Conservation (phyloP, 2,888 invertebrate species). For the Drosophila koepferae region DNA sequence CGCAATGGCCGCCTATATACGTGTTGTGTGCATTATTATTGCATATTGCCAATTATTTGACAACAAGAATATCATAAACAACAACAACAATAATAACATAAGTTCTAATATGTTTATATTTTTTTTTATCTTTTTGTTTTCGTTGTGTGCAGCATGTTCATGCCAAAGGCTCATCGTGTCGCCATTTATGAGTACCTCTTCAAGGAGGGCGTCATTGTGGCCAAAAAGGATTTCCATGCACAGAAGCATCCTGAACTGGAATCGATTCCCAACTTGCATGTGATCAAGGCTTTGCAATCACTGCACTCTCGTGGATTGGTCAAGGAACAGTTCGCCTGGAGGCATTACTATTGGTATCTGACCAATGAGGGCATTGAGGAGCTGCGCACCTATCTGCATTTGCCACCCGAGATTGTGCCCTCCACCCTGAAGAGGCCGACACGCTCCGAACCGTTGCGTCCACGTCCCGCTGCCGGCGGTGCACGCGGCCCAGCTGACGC, state of each 20-base stretch:
- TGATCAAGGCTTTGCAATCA: slow-evolving; percentile 98
- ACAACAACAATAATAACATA: slow-evolving; percentile 43
- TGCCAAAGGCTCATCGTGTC: slow-evolving; percentile 99
- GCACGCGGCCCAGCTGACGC: slow-evolving; percentile 88
- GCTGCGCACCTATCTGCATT: slow-evolving; percentile 96
- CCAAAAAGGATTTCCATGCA: slow-evolving; percentile 98
- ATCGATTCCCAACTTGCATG: slow-evolving; percentile 98
- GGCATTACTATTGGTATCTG: slow-evolving; percentile 99
- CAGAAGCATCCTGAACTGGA: slow-evolving; percentile 99
- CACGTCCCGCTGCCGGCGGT: slow-evolving; percentile 89
- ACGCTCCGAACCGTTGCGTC: slow-evolving; percentile 93
- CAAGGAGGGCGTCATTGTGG: slow-evolving; percentile 99
- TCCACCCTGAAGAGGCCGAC: slow-evolving; percentile 97
- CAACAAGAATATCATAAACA: slow-evolving; percentile 31
- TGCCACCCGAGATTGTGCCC: slow-evolving; percentile 99
- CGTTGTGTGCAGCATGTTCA: slow-evolving; percentile 95
- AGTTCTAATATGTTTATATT: slow-evolving; percentile 40
- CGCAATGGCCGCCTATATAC: slow-evolving; percentile 13
- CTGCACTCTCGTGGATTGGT: slow-evolving; percentile 98
- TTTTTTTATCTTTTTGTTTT: slow-evolving; percentile 51
- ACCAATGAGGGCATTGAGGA: slow-evolving; percentile 99
- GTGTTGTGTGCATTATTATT: slow-evolving; percentile 48
- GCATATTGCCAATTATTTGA: slow-evolving; percentile 36
- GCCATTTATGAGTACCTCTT: slow-evolving; percentile 99
- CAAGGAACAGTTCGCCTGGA: slow-evolving; percentile 99